Evolutionary conservation across 2,888 invertebrate species (phyloP), one percentile per base, ranked within the genome.

Genomic region (Chrysolina americana): DNA sequence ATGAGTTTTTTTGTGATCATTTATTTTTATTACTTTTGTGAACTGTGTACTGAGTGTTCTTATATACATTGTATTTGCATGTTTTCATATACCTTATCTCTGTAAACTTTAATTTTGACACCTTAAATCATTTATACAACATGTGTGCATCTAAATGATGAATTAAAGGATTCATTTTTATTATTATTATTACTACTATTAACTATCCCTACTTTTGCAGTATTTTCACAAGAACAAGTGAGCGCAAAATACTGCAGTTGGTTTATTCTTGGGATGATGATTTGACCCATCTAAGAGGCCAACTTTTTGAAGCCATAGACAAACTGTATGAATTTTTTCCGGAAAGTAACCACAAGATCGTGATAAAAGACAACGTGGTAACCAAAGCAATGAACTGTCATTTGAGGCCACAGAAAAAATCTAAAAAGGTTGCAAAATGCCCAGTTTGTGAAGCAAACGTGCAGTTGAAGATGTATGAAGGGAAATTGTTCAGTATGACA

Each of bases 341-440:
- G 4, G 77, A 75, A 50, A 41, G 28, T 15, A 72, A 63, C 10
- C 66, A 63, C 28, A 75, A 72, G 50, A 75, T 75, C 8, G 63
- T 75, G 4, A 69, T 75, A 3, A 65, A 71, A 44, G 56, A 73
- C 50, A 19, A 63, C n/a, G 82, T 91, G 23, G 89, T 92, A 23
- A 83, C 88, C 69, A 79, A 85, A 65, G 91, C 91, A 0, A 89
- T 90, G 28, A 87, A 89, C 71, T 93, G 93, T 80, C 92, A 93
- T 85, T 86, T 93, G 64, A 84, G 91, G 73, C 84, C 87, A 41
- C 70, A 83, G 15, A 81, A 83, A 74, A 81, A 81, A 74, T 69
- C 78, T 19, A 81, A 79, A 69, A 81, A 78, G 56, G 81, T 75
- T 70, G 78, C 75, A n/a, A 85, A 85, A 63, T 89, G 89, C 81